Evolutionary conservation across 2,888 invertebrate species (phyloP).

Genomic region (Hypolimnas misippus): DNA sequence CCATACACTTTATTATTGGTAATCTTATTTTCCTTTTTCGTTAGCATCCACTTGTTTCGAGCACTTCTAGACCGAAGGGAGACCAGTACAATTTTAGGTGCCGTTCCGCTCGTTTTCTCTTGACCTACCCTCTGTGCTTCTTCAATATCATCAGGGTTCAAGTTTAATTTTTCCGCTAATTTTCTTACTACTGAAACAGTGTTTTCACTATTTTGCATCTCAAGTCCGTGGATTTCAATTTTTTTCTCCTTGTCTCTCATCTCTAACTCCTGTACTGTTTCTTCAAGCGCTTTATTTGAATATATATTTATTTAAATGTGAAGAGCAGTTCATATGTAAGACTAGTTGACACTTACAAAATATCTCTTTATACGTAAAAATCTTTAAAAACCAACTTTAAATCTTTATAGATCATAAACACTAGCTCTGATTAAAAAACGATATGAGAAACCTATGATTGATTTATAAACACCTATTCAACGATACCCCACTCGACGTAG

Average conservation of each 20-base stretch:
- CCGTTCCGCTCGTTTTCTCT: not conserved
- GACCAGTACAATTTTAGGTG: slow-evolving; percentile 6
- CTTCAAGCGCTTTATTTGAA: not conserved
- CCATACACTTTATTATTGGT: not conserved
- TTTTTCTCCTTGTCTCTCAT: not conserved
- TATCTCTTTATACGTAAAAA: too few relatives aligned
- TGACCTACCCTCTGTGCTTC: slow-evolving; percentile 11
- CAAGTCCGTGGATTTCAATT: not conserved
- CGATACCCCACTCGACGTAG: too few relatives aligned
- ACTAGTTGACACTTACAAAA: too few relatives aligned
- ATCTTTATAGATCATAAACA: too few relatives aligned
- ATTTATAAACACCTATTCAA: too few relatives aligned
- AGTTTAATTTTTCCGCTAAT: not conserved
- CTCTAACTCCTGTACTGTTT: not conserved
- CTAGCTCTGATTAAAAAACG: too few relatives aligned
- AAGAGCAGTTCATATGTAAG: too few relatives aligned
- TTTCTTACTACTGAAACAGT: not conserved
- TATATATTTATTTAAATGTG: too few relatives aligned
- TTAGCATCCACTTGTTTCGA: slow-evolving; percentile 12
- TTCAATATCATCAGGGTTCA: not conserved
- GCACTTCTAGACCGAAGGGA: slow-evolving; percentile 16
- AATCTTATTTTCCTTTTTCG: slow-evolving; percentile 7
- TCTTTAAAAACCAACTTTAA: too few relatives aligned
- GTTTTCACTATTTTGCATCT: not conserved
- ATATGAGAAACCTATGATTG: too few relatives aligned